Evolutionary conservation across 2,888 invertebrate genomes (phyloP).

Genomic region (Panzeria rudis): DNA sequence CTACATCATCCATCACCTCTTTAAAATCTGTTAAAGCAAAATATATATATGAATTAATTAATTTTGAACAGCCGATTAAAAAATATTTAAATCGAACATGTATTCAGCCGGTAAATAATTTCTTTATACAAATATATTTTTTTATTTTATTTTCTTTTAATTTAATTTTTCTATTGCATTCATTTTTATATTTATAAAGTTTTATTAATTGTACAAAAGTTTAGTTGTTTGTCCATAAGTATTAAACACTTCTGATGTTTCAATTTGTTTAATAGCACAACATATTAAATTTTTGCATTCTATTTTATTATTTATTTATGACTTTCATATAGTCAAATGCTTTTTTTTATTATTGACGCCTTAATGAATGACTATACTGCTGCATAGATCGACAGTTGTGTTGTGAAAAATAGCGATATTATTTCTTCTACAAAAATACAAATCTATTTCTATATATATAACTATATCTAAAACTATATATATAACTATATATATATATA

Average conservation of each 20-base stretch:
- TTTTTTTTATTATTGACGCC: conserved; percentile 3
- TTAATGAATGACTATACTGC: neutral
- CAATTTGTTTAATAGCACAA: conserved; percentile 35
- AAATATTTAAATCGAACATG: conserved; percentile 73
- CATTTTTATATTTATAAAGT: neutral
- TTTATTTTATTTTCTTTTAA: conserved; percentile 15
- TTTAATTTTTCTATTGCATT: conserved; percentile 34
- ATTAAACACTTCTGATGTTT: conserved; percentile 27
- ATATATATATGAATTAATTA: conserved; percentile 36
- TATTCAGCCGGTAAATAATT: conserved; percentile 81
- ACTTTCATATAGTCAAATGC: conserved; percentile 33
- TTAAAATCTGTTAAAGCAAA: conserved; percentile 20
- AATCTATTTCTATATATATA: neutral
- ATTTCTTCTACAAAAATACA: neutral
- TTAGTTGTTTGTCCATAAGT: conserved; percentile 21
- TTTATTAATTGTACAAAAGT: conserved; percentile 15
- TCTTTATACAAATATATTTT: conserved; percentile 34
- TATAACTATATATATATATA: no score
- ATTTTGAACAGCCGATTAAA: conserved; percentile 41
- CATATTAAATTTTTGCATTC: conserved; percentile 43
- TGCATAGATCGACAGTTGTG: conserved; percentile 12
- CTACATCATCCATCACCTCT: conserved; percentile 63
- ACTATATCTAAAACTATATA: neutral
- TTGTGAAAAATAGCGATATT: neutral
- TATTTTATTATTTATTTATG: conserved; percentile 18